Percentiles rank a stretch among this genome's conserved stretches.
Evolutionary conservation across 2,113 vertebrate species (phyloP).

Genomic region (Nansenia antarctica): DNA sequence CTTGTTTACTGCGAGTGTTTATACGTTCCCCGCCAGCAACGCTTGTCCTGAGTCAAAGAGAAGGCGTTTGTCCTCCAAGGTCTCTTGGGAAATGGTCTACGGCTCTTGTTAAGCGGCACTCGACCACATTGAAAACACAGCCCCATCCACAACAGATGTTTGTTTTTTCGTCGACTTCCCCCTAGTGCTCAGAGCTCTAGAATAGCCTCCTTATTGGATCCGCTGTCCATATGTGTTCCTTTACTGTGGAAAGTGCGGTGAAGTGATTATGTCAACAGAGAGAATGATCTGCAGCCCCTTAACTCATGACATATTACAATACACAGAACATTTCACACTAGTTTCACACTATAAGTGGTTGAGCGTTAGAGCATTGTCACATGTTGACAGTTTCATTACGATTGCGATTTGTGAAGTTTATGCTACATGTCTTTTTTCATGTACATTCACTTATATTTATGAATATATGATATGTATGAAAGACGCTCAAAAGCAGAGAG

Average conservation of each 20-base stretch:
- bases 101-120: constrained; percentile 65
- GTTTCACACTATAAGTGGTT: too few relatives aligned
- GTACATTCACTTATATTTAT: too few relatives aligned
- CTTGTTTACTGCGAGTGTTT: constrained; percentile 66
- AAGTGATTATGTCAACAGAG: constrained; percentile 46
- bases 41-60: constrained; percentile 64
- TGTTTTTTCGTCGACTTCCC: constrained; percentile 67
- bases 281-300: constrained; percentile 31
- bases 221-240: constrained; percentile 59
- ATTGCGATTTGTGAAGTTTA: not conserved
- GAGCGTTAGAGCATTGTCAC: not conserved
- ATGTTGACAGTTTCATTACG: not conserved
- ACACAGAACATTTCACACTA: not conserved
- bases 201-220: constrained; percentile 66
- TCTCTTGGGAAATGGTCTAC: constrained; percentile 67
- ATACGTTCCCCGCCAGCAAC: constrained; percentile 59
- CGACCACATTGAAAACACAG: constrained; percentile 72
- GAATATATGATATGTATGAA: not conserved
- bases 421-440: too few relatives aligned
- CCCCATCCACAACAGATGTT: constrained; percentile 77
- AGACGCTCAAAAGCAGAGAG: not conserved
- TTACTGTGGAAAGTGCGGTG: constrained; percentile 55
- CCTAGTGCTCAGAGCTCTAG: constrained; percentile 57
- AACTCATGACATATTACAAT: constrained; percentile 2
- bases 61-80: constrained; percentile 66